A percentile compares a stretch with the other conserved stretches of the same genome.
Evolutionary conservation across 2,797 vertebrate genomes (phyloP).

Genomic region (Darevskia mixta): DNA sequence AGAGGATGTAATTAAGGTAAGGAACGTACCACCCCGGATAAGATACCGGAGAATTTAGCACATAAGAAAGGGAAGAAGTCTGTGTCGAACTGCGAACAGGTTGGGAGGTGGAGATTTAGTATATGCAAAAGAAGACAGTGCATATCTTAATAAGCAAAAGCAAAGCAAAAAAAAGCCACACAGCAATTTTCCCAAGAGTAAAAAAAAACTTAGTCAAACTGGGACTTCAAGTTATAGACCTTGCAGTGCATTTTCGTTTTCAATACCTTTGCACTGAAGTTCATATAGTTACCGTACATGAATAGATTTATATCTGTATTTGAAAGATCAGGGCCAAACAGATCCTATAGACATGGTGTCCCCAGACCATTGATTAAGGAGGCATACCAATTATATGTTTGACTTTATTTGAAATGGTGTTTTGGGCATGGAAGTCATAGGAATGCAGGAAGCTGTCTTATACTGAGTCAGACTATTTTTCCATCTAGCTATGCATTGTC

Average conservation of each 20-base stretch:
- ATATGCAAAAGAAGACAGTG: background rate
- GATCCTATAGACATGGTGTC: background rate
- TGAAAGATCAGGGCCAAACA: background rate
- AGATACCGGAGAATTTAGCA: constrained; percentile 8
- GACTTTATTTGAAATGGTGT: background rate
- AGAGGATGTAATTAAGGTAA: constrained; percentile 35
- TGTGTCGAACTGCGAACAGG: constrained; percentile 15
- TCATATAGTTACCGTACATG: background rate
- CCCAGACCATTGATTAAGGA: background rate
- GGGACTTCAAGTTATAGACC: background rate
- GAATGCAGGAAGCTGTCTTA: too few species aligned
- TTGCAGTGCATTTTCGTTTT: background rate
- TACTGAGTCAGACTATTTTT: too few species aligned
- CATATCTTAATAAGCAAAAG: background rate
- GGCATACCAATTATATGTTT: background rate
- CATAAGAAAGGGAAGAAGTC: background rate
- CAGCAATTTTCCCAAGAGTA: background rate
- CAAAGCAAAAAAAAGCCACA: background rate
- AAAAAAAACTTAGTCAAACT: constrained; percentile 1
- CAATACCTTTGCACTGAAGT: background rate
- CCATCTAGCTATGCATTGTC: too few species aligned
- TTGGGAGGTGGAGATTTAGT: background rate
- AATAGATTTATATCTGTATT: background rate
- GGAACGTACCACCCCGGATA: background rate
- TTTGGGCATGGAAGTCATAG: background rate